These are phyloP conservation scores for Drosophila suzukii DNA, from an alignment of 1,140 invertebrate species.

Conservation along the genomic window DNA sequence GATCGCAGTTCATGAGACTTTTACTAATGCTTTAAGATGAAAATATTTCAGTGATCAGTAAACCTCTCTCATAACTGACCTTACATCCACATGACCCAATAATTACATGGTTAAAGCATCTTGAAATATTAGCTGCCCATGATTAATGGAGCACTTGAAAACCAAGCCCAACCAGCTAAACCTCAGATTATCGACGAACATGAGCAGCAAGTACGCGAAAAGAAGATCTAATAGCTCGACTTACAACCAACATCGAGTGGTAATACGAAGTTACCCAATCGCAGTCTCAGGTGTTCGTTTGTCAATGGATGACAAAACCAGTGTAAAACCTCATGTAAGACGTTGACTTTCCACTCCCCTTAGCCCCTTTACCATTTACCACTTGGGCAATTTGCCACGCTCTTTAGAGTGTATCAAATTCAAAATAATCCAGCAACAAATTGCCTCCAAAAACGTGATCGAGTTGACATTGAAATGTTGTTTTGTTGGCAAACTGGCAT, in stretches of 20 bases:
- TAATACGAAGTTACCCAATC: slow-evolving; percentile 22
- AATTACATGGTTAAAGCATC: slow-evolving; percentile 20
- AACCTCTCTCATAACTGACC: background rate
- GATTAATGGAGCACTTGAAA: slow-evolving; percentile 55
- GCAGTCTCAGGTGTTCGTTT: slow-evolving; percentile 41
- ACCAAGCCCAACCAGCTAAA: slow-evolving; percentile 37
- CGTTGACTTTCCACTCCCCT: slow-evolving; percentile 14
- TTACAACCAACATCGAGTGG: slow-evolving; percentile 24
- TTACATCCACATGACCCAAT: background rate
- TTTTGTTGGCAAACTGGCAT: slow-evolving; percentile 48
- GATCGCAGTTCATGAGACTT: background rate
- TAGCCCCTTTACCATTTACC: background rate
- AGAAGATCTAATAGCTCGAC: slow-evolving; percentile 34
- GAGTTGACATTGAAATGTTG: slow-evolving; percentile 72
- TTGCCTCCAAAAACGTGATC: slow-evolving; percentile 71
- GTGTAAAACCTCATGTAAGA: slow-evolving; percentile 52
- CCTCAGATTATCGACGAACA: slow-evolving; percentile 43
- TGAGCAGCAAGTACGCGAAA: slow-evolving; percentile 29
- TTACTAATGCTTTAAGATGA: background rate
- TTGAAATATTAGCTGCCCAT: slow-evolving; percentile 26
- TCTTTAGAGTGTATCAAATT: slow-evolving; percentile 76
- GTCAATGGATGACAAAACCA: slow-evolving; percentile 56
- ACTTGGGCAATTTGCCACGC: slow-evolving; percentile 69
- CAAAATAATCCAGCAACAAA: slow-evolving; percentile 61
- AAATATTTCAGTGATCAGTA: background rate